Percentiles rank a stretch among this genome's conserved stretches.
These are phyloP conservation scores for Drosophila merina DNA, from an alignment of 2,888 invertebrate genomes.

Conservation along the genomic window DNA sequence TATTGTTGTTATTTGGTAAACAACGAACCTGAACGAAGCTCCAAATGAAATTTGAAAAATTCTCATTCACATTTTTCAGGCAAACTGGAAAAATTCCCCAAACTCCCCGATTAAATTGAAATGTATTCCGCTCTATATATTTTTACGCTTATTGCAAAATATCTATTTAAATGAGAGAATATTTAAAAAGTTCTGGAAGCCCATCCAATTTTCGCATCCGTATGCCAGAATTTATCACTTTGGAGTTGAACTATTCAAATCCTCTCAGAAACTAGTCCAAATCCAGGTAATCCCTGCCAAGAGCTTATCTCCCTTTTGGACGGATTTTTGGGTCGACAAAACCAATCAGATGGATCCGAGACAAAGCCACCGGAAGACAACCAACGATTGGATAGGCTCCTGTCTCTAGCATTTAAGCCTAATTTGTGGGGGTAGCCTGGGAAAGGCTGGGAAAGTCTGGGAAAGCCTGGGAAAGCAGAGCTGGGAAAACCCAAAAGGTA, in stretches of 20 bases:
- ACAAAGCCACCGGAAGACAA: constrained; percentile 20
- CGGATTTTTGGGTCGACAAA: constrained; percentile 28
- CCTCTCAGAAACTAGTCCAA: constrained; percentile 27
- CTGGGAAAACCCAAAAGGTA: constrained; percentile 13
- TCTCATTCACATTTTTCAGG: constrained; percentile 3
- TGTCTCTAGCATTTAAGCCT: constrained; percentile 65
- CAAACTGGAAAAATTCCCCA: background rate
- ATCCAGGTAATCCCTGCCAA: constrained; percentile 35
- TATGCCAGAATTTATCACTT: constrained; percentile 4
- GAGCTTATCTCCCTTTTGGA: constrained; percentile 43
- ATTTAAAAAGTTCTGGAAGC: background rate
- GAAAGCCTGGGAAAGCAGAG: background rate
- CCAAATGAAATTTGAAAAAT: constrained; percentile 40
- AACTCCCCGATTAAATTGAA: constrained; percentile 14
- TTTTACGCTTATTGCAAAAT: background rate
- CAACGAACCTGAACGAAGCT: background rate
- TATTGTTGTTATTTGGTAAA: constrained; percentile 50
- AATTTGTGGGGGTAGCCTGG: constrained; percentile 50
- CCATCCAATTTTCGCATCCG: background rate
- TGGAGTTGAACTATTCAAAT: constrained; percentile 19
- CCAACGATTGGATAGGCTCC: constrained; percentile 36
- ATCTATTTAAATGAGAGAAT: background rate
- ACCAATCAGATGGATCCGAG: constrained; percentile 28
- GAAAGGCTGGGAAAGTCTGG: background rate
- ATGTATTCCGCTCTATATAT: background rate